These are phyloP conservation scores for Lithophane ornitopus DNA, from an alignment of 2,888 invertebrate genomes.

Conservation along the genomic window DNA sequence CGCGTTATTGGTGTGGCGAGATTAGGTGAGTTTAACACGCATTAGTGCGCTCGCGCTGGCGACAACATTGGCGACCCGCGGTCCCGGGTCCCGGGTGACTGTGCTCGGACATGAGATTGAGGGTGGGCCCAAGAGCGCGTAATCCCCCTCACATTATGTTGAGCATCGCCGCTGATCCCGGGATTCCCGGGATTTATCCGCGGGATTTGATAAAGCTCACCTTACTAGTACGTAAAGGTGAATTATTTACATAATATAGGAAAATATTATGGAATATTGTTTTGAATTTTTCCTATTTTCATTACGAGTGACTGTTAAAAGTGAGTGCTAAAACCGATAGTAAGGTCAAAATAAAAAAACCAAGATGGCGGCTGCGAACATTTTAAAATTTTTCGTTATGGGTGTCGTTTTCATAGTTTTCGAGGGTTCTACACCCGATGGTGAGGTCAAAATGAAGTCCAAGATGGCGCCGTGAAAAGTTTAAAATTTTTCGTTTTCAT, in stretches of 20 bases:
- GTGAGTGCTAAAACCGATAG: too few species aligned
- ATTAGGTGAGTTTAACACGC: constrained; percentile 31
- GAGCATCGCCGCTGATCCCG: constrained; percentile 58
- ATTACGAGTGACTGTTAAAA: too few species aligned
- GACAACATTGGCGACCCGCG: constrained; percentile 2
- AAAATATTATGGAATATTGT: constrained; percentile 11
- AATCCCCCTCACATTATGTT: constrained; percentile 60
- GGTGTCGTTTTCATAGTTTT: too few species aligned
- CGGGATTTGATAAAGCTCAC: constrained; percentile 57
- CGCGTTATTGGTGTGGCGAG: constrained; percentile 16
- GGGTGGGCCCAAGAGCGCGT: constrained; percentile 31
- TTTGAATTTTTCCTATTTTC: constrained; percentile 8
- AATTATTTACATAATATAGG: constrained; percentile 50
- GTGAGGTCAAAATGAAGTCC: too few species aligned
- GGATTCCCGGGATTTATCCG: constrained; percentile 56
- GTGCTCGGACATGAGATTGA: constrained; percentile 16
- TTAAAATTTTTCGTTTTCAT: too few species aligned
- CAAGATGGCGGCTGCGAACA: too few species aligned
- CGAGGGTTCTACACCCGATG: too few species aligned
- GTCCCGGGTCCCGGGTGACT: neutral
- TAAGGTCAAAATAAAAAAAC: too few species aligned
- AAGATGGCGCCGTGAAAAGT: too few species aligned
- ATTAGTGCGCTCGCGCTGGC: constrained; percentile 18
- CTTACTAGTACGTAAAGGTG: constrained; percentile 48
- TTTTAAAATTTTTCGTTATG: too few species aligned